Percentiles rank a stretch among this genome's conserved stretches.
phyloP scores from a whole-genome alignment of 2,113 vertebrate genomes.

The Rallus limicola region DNA sequence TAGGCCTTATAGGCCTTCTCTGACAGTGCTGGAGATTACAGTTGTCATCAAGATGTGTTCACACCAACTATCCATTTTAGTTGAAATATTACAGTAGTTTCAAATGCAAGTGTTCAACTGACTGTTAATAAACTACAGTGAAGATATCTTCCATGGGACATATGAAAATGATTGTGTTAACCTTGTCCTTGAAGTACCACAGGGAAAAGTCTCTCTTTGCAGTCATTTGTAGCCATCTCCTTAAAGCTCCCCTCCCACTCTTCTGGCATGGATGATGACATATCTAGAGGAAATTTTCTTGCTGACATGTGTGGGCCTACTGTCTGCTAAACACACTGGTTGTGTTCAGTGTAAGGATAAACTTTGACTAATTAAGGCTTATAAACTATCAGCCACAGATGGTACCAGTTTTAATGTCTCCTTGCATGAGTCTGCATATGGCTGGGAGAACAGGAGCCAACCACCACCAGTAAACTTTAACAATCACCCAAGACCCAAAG shows the following conservation, averaged over 20 bases:
- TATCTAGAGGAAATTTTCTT: conserved; percentile 39
- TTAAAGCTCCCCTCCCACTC: neutral
- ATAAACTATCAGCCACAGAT: conserved; percentile 63
- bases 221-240: neutral
- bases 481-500: neutral
- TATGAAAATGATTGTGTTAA: neutral
- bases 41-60: neutral
- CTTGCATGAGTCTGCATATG: conserved; percentile 32
- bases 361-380: conserved; percentile 70
- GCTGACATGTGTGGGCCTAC: conserved; percentile 58
- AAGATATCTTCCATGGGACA: neutral
- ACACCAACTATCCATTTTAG: neutral
- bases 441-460: conserved; percentile 36
- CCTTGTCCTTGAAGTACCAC: neutral
- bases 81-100: neutral
- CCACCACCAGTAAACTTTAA: neutral
- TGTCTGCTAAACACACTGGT: conserved; percentile 64
- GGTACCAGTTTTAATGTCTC: conserved; percentile 37
- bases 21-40: neutral
- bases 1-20: neutral
- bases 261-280: conserved; percentile 21
- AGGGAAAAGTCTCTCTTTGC: neutral
- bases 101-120: neutral
- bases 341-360: conserved; percentile 66
- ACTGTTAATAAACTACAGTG: neutral